Conservation (phyloP, 1,140 invertebrate genomes). For the Calephelis virginiensis region DNA sequence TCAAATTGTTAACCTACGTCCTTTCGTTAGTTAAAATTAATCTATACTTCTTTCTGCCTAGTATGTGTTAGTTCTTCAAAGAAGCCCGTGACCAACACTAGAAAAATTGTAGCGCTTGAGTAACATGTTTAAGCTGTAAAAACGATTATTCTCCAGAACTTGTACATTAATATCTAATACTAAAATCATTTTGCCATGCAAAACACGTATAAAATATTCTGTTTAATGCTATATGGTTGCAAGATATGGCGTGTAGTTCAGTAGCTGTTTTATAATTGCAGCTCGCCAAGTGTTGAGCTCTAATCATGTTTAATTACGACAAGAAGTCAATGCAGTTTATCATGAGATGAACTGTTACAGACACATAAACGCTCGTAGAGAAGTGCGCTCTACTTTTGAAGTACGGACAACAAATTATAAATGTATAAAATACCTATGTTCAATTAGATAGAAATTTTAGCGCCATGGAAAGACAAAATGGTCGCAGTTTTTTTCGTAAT, state of each 20-base stretch:
- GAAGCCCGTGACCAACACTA: too few species aligned
- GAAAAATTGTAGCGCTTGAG: too few species aligned
- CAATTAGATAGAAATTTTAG: too few species aligned
- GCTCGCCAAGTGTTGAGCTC: constrained; percentile 70
- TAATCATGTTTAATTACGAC: constrained; percentile 75
- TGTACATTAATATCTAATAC: too few species aligned
- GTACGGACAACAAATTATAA: constrained; percentile 4
- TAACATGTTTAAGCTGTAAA: background rate
- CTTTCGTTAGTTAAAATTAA: too few species aligned
- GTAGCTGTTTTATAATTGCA: constrained; percentile 67
- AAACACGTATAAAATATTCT: constrained; percentile 47
- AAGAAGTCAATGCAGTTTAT: constrained; percentile 71
- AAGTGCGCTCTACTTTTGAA: constrained; percentile 18
- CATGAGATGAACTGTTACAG: constrained; percentile 75
- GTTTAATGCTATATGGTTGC: constrained; percentile 57
- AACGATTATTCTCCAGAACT: too few species aligned
- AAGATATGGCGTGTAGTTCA: constrained; percentile 52
- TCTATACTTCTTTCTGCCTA: too few species aligned
- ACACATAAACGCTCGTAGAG: constrained; percentile 54
- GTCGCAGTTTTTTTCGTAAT: too few species aligned
- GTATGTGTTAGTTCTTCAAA: too few species aligned
- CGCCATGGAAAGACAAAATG: too few species aligned
- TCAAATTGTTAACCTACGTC: too few species aligned
- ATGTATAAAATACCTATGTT: too few species aligned
- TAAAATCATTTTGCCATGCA: background rate